Conservation (phyloP, 2,888 invertebrate genomes). For the Scotopteryx bipunctaria region DNA sequence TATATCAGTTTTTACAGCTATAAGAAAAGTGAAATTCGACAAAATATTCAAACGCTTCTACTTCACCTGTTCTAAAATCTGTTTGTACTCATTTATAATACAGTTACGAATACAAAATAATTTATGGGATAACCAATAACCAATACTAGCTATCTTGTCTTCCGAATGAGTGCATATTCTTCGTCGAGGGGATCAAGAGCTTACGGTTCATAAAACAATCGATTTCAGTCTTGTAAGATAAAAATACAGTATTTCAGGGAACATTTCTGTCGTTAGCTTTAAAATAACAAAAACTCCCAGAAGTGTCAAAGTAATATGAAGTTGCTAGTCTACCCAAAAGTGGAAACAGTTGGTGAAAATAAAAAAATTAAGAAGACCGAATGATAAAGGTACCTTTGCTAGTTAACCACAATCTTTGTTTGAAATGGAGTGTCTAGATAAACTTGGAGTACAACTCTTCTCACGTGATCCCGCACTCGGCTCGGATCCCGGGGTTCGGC, state of each 20-base stretch:
- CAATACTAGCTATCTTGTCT: conserved; percentile 65
- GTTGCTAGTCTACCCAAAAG: too few species aligned
- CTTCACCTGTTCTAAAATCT: too few species aligned
- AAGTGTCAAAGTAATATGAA: too few species aligned
- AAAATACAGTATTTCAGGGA: conserved; percentile 22
- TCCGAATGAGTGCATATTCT: conserved; percentile 65
- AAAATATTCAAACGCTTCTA: too few species aligned
- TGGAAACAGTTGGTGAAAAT: too few species aligned
- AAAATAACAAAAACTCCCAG: too few species aligned
- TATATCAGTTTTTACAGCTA: too few species aligned
- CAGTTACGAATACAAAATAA: conserved; percentile 37
- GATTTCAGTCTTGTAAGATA: conserved; percentile 36
- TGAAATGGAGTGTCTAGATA: background rate
- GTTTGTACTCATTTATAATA: too few species aligned
- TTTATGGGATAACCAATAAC: conserved; percentile 30
- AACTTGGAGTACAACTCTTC: too few species aligned
- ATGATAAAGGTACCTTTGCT: background rate
- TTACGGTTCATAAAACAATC: conserved; percentile 65
- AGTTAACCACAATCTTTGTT: background rate
- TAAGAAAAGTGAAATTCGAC: too few species aligned
- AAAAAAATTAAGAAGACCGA: too few species aligned
- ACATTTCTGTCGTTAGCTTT: too few species aligned
- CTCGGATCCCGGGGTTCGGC: conserved; percentile 37
- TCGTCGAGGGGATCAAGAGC: conserved; percentile 64
- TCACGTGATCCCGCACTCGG: conserved; percentile 30